These are phyloP conservation scores for Epinotia ramella DNA, from an alignment of 2,888 invertebrate genomes.

Conservation along the genomic window DNA sequence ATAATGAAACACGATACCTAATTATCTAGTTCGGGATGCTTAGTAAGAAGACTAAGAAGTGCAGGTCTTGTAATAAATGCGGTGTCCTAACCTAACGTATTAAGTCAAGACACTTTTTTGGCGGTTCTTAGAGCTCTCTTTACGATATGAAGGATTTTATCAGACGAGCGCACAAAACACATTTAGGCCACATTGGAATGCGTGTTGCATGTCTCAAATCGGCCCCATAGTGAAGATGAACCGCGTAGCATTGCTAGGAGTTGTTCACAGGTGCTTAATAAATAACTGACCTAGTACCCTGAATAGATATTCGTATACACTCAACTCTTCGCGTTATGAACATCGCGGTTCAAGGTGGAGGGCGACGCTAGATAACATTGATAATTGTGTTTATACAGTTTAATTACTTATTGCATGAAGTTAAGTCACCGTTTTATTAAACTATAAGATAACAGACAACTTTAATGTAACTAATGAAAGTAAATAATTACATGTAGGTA, in stretches of 20 bases:
- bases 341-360: conserved; percentile 33
- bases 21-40: too few relatives aligned
- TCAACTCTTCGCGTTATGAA: conserved; percentile 5
- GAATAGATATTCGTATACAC: conserved; percentile 11
- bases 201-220: too few relatives aligned
- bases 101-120: too few relatives aligned
- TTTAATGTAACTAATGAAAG: neutral
- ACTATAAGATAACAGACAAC: neutral
- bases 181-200: too few relatives aligned
- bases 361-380: conserved; percentile 18
- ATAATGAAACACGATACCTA: too few relatives aligned
- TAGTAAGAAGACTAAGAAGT: too few relatives aligned
- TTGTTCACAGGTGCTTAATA: conserved; percentile 18
- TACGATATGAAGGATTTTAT: too few relatives aligned
- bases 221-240: neutral
- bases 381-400: conserved; percentile 24
- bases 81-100: too few relatives aligned
- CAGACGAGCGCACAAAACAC: too few relatives aligned
- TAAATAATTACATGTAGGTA: too few relatives aligned
- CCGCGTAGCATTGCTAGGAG: neutral
- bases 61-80: too few relatives aligned
- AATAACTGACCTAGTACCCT: conserved; percentile 19
- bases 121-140: too few relatives aligned
- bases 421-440: neutral
- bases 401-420: neutral